Conservation (phyloP, 2,797 vertebrate species). For the Microtus agrestis region DNA sequence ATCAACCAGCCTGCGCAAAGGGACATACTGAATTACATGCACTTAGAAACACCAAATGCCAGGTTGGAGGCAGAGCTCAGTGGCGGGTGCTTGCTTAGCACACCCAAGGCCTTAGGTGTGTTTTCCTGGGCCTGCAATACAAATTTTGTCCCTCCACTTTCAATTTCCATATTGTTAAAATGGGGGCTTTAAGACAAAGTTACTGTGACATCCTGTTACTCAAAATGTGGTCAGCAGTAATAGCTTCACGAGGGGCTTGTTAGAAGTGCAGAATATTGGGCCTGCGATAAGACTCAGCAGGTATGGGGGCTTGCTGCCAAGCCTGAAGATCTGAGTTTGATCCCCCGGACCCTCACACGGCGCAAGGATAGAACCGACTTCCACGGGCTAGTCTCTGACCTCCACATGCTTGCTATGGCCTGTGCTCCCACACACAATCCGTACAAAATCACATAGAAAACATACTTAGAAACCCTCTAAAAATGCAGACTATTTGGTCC, state of each 20-base stretch:
- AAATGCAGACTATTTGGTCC: constrained; percentile 6
- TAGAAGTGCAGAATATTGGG: constrained; percentile 4
- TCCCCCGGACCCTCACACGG: background rate
- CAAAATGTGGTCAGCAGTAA: background rate
- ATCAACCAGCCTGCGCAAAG: background rate
- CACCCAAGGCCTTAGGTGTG: no score
- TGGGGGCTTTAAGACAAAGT: constrained; percentile 21
- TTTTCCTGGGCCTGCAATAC: no score
- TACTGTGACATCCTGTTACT: background rate
- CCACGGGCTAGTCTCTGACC: background rate
- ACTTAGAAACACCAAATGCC: background rate
- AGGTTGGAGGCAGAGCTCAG: background rate
- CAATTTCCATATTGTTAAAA: constrained; percentile 34
- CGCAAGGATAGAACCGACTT: background rate
- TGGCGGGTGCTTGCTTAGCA: background rate
- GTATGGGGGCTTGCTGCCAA: background rate
- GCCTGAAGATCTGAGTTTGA: background rate
- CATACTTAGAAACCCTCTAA: background rate
- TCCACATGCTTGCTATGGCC: background rate
- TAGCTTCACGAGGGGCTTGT: background rate
- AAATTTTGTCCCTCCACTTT: background rate
- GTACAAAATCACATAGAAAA: background rate
- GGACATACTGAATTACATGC: background rate
- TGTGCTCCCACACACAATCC: background rate
- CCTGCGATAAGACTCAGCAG: background rate